Evolutionary conservation across 2,113 vertebrate genomes (phyloP), one percentile per base, ranked within the genome.

Genomic region (Australoheros scitulus): DNA sequence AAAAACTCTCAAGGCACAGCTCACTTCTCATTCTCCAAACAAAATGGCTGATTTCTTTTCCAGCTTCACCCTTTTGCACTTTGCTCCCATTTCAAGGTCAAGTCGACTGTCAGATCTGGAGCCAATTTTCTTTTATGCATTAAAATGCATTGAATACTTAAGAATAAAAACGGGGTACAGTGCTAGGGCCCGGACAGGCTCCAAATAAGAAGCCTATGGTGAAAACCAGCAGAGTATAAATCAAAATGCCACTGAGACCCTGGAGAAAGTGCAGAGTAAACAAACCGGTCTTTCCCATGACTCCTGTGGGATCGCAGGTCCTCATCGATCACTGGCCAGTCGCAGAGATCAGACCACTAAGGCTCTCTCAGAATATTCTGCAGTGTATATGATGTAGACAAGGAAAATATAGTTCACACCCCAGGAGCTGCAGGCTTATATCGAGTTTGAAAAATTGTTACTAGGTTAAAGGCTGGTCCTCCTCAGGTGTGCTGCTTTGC

Each of bases 251-350:
- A 93, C 75, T 22, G 79, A 77, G 88, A 92, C 88, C 92, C 83
- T 2, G 32, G 92, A 92, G 94, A 95, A 95, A 95, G 93, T 94
- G 94, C 94, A 92, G 91, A 88, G 92, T 94, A 94, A 95, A 94
- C 94, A 94, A 92, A 89, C 77, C 32, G 63, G 85, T 82, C 87
- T 90, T 94, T 95, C 94, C 91, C 94, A 94, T 86, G 90, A 81
- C 90, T 93, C 90, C 89, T 91, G 32, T 22, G 89, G 76, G 92
- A 90, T 84, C 36, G 8, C 64, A 57, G 87, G 65, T 85, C 88
- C 87, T 93, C 92, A 95, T 95, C 89, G 92, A 95, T 95, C 94
- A 94, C 83, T 58, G 81, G 43, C 79, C 47, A 43, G 86, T 64
- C 22, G 17, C 5, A 61, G 68, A 86, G 84, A 89, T 91, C 87